phyloP scores from a whole-genome alignment of 2,113 vertebrate genomes.

The Albula glossodonta region DNA sequence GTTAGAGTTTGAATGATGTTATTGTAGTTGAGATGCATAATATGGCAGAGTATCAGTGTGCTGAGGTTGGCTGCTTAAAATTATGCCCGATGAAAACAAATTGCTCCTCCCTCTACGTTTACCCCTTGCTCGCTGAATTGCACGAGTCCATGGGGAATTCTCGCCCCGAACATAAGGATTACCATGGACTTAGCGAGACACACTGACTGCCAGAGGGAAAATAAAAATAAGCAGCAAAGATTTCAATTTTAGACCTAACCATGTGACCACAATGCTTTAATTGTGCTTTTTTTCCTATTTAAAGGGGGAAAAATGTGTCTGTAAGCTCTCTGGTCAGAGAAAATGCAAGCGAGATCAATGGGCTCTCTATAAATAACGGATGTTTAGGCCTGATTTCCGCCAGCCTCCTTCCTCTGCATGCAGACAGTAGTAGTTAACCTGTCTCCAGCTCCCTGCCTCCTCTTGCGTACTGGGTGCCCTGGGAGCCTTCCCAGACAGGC shows the following conservation, averaged over 20 bases:
- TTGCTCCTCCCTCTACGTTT: not conserved
- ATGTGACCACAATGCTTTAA: slow-evolving; percentile 16
- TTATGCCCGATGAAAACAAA: not conserved
- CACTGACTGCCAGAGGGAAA: not conserved
- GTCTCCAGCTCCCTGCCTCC: slow-evolving; percentile 53
- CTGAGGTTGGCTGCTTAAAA: not conserved
- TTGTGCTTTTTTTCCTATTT: not conserved
- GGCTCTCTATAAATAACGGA: slow-evolving; percentile 60
- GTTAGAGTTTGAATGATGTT: not conserved
- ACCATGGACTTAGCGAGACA: not conserved
- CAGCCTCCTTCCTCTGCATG: slow-evolving; percentile 49
- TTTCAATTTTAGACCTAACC: not conserved
- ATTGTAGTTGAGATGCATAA: not conserved
- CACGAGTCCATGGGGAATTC: not conserved
- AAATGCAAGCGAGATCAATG: slow-evolving; percentile 53
- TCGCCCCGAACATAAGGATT: not conserved
- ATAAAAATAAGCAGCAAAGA: not conserved
- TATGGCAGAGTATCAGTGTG: not conserved
- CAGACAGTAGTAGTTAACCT: slow-evolving; percentile 64
- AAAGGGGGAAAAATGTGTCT: not conserved
- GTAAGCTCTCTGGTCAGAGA: not conserved
- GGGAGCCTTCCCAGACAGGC: slow-evolving; percentile 20
- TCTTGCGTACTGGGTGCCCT: slow-evolving; percentile 16
- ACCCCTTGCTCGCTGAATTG: not conserved
- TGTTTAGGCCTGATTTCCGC: slow-evolving; percentile 59